Evolutionary conservation across 2,888 invertebrate genomes (phyloP), one percentile per base, ranked within the genome.

Genomic region (Elegia similella): DNA sequence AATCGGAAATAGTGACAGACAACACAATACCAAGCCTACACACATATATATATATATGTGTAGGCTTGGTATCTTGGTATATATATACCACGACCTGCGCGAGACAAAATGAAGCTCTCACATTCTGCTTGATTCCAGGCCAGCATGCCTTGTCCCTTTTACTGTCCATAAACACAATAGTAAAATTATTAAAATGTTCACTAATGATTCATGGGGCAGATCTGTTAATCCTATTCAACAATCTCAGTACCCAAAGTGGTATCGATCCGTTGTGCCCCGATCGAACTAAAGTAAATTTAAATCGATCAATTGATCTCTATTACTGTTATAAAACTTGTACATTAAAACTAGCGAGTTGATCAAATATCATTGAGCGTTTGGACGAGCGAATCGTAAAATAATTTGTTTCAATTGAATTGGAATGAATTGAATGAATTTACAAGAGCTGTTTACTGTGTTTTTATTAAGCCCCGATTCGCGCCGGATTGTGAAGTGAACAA

Each of bases 231-330:
- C 23, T 5, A 23, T 3, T 23, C 2, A 5, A 23, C 23, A 23
- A 23, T 23, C 23, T 23, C 23, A 2, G 23, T 23, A 23, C 2
- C 23, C 23, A 5, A 10, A n/a, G 5, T 54, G 50, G 58, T 58
- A 76, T 71, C 68, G 74, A 80, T 77, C 69, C 63, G 78, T 76
- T 75, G 78, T 82, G 66, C 74, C 77, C 76, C 73, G 83, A 84
- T 85, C 84, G 86, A 87, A 80, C 81, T 83, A 85, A 86, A 80
- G 82, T 85, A 86, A 86, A 90, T 88, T 87, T 81, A 88, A 85
- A 86, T 76, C 70, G 82, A 77, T 84, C 89, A 89, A 89, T 89
- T 88, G 90, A 82, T 84, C 82, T 87, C 86, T 74, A 89, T 89
- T 88, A 87, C 83, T 78, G 73, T 84, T 81, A 79, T 86, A 87